phyloP scores from a whole-genome alignment of 2,797 vertebrate species.

The Amblyraja radiata region DNA sequence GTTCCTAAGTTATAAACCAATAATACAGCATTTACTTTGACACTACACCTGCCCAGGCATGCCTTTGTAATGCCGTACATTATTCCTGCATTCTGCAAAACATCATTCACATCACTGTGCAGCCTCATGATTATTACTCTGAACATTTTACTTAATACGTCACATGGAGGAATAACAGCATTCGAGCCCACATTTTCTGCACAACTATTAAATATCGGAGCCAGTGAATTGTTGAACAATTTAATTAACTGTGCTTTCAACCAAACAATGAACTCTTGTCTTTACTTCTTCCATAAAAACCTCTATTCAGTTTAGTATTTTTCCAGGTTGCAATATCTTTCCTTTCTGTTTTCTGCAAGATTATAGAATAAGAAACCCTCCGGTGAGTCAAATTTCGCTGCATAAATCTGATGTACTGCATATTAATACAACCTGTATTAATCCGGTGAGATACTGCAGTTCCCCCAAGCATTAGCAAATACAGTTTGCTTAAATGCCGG shows the following conservation, averaged over 20 bases:
- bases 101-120: neutral
- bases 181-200: neutral
- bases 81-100: neutral
- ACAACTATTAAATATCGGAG: neutral
- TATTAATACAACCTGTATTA: neutral
- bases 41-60: neutral
- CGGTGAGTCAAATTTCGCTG: neutral
- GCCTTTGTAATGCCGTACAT: neutral
- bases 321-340: neutral
- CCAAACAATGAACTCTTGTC: neutral
- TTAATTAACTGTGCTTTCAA: neutral
- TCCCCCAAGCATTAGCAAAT: neutral
- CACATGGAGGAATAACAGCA: neutral
- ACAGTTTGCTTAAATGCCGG: neutral
- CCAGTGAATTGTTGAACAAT: neutral
- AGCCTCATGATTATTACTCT: neutral
- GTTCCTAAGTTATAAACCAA: neutral
- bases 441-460: neutral
- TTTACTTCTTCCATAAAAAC: neutral
- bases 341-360: neutral
- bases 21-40: neutral
- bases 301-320: neutral
- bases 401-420: conserved; percentile 16
- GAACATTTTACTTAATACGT: neutral
- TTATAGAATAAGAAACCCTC: conserved; percentile 1